Evolutionary conservation across 2,113 vertebrate genomes (phyloP).

Genomic region (Blennius ocellaris): DNA sequence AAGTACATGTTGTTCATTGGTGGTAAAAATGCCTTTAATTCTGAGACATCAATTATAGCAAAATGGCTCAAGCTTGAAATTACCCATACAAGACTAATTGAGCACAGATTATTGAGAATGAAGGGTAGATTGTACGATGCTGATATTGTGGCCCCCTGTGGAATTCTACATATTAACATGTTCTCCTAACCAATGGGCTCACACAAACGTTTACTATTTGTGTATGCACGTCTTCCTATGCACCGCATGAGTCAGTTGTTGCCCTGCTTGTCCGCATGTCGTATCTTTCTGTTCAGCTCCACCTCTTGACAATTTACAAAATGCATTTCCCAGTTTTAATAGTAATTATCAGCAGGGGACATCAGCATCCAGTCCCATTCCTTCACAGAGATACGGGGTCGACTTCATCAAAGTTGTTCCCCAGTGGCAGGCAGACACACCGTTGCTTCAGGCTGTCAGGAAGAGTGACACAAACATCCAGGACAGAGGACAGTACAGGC

Average conservation of each 20-base stretch:
- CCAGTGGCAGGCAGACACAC: neutral
- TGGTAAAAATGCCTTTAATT: neutral
- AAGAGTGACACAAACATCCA: conserved; percentile 53
- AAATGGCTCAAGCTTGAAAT: neutral
- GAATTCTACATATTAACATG: too few species aligned
- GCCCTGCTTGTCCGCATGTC: neutral
- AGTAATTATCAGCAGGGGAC: neutral
- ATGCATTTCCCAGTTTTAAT: neutral
- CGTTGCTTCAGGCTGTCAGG: conserved; percentile 34
- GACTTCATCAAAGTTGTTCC: conserved; percentile 9
- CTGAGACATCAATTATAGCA: neutral
- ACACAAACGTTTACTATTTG: too few species aligned
- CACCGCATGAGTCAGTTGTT: neutral
- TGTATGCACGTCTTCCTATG: neutral
- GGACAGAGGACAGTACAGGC: conserved; percentile 14
- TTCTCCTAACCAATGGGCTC: too few species aligned
- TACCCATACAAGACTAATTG: too few species aligned
- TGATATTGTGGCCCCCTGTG: too few species aligned
- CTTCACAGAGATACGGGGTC: neutral
- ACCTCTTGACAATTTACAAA: neutral
- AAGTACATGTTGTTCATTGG: neutral
- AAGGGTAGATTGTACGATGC: too few species aligned
- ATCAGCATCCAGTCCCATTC: neutral
- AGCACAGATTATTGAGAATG: too few species aligned
- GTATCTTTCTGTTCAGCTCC: neutral